These are phyloP conservation scores for Trachelus stipa DNA, from an alignment of 2,888 invertebrate species.

Conservation along the genomic window DNA sequence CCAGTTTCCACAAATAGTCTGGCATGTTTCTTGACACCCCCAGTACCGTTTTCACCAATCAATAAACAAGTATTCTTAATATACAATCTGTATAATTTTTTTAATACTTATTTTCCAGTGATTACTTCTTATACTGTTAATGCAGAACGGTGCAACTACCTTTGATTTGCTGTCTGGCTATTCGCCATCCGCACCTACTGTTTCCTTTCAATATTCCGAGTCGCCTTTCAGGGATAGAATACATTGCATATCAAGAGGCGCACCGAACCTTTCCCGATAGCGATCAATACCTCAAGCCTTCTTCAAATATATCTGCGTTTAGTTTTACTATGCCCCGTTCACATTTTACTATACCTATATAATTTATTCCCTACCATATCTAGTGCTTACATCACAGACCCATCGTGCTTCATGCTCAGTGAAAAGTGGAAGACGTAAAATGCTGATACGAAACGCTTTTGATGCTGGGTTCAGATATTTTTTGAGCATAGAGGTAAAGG, in stretches of 20 bases:
- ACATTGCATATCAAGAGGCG: constrained; percentile 20
- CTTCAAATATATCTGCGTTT: constrained; percentile 18
- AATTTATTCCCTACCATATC: not conserved
- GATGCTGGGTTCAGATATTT: not conserved
- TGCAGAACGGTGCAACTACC: not conserved
- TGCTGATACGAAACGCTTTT: not conserved
- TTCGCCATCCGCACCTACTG: not conserved
- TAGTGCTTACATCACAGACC: not conserved
- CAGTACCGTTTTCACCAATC: no score
- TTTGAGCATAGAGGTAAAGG: not conserved
- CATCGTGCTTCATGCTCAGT: not conserved
- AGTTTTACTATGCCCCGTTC: not conserved
- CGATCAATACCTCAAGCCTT: constrained; percentile 19
- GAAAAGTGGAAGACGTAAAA: not conserved
- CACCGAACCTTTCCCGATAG: constrained; percentile 14
- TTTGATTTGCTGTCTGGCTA: not conserved
- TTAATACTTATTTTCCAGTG: not conserved
- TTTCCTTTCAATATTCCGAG: not conserved
- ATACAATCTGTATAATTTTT: not conserved
- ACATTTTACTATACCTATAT: constrained; percentile 4
- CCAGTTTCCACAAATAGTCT: no score
- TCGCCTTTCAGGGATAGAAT: constrained; percentile 12
- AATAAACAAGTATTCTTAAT: not conserved
- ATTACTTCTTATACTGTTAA: not conserved
- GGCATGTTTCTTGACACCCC: no score